A percentile compares a stretch with the other conserved stretches of the same genome.
phyloP scores from a whole-genome alignment of 1,140 invertebrate species.

The Drosophila pallidifrons region DNA sequence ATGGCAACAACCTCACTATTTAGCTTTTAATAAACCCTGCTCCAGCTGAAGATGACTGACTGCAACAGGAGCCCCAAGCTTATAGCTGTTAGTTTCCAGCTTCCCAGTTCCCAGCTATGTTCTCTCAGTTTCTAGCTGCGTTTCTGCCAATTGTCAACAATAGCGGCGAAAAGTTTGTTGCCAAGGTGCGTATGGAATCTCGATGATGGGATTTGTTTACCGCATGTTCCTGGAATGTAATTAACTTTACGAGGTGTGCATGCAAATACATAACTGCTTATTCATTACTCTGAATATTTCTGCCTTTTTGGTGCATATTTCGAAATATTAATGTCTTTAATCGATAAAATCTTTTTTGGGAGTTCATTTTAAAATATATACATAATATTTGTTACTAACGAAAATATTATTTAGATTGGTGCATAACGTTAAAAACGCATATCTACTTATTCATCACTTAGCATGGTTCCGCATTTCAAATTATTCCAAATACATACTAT shows the following conservation, averaged over 20 bases:
- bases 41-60: constrained; percentile 36
- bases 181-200: constrained; percentile 40
- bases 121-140: neutral
- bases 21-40: constrained; percentile 74
- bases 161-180: constrained; percentile 50
- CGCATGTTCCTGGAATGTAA: constrained; percentile 59
- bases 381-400: too few species aligned
- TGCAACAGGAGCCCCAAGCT: constrained; percentile 23
- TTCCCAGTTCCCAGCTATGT: neutral
- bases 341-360: too few species aligned
- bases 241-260: constrained; percentile 68
- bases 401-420: too few species aligned
- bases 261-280: neutral
- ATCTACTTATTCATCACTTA: too few species aligned
- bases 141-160: constrained; percentile 67
- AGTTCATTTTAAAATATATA: too few species aligned
- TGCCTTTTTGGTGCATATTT: too few species aligned
- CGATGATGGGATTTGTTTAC: constrained; percentile 48
- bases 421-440: too few species aligned
- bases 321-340: too few species aligned
- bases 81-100: constrained; percentile 1
- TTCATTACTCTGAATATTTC: too few species aligned
- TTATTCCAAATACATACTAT: too few species aligned
- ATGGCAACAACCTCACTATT: constrained; percentile 62
- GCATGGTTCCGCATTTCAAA: too few species aligned